These are phyloP conservation scores for Malurus alboscapulatus DNA, from an alignment of 2,113 vertebrate genomes.

Conservation along the genomic window DNA sequence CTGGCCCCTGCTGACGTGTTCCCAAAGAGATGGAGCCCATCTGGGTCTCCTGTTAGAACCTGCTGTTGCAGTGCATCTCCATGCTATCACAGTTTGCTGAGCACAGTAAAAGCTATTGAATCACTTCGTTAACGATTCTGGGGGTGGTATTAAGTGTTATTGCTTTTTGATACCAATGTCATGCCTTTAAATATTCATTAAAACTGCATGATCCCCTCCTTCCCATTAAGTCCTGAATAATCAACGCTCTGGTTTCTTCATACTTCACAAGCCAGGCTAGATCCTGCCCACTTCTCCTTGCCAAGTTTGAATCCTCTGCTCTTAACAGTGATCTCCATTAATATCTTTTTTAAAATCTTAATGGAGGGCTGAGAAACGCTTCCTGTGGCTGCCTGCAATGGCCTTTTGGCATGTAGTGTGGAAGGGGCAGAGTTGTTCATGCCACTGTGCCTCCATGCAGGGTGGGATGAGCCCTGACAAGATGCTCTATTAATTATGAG, in stretches of 20 bases:
- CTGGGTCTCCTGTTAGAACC: rapidly evolving
- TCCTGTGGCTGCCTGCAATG: rapidly evolving
- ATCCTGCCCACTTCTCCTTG: neutral
- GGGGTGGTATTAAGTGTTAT: slow-evolving; percentile 27
- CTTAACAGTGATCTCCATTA: neutral
- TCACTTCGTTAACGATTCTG: slow-evolving; percentile 56
- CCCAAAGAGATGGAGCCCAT: neutral
- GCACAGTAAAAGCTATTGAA: slow-evolving; percentile 50
- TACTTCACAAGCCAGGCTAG: neutral
- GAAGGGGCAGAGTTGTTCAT: neutral
- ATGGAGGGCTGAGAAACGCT: neutral
- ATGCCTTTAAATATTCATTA: slow-evolving; percentile 54
- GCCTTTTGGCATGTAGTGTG: neutral
- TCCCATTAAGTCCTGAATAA: neutral
- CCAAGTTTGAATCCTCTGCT: neutral
- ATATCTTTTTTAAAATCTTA: neutral
- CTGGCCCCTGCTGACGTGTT: neutral
- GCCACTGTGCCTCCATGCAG: rapidly evolving
- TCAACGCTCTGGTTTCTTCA: neutral
- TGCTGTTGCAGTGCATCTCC: neutral
- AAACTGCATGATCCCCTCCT: slow-evolving; percentile 27
- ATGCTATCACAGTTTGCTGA: neutral
- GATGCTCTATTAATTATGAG: neutral
- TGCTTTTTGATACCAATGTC: slow-evolving; percentile 63
- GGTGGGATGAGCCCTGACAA: neutral